Base-by-base conservation (phyloP, 2,113 vertebrate genomes). In the Elgaria multicarinata region DNA sequence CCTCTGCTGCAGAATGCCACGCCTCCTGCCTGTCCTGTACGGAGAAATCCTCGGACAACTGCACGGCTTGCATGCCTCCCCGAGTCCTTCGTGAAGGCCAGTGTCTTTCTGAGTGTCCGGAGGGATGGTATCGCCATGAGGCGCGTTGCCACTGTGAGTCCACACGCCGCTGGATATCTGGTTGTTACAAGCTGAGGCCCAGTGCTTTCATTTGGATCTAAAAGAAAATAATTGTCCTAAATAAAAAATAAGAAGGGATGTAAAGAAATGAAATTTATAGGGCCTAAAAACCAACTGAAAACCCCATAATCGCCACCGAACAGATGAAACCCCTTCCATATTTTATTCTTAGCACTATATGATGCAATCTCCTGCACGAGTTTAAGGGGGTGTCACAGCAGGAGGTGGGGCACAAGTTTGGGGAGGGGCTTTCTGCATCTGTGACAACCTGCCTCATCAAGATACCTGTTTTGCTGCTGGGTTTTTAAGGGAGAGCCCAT, bases 51-150 rank as follows among this genome's bases (percentile, higher is more conserved):
- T 7, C 88, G 0, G 58, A 84, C n/a, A 84, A 89, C 26, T 89
- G 88, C 44, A 85, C 88, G 2, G 74, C 74, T 2, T 89, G 88
- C 6, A 1, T 16, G 0, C 6, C 62, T 33, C 64, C 82, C 44
- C 72, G 20, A 69, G 46, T 76, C 24, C 64, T 89, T 42, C 4
- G 55, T 6, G 58, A n/a, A 53, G 74, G 44, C 74, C 72, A 42
- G n/a, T 89, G 88, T 6, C 24, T 33, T 46, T 14, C 72, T 22
- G 62, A 67, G 16, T 89, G 88, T 42, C 88, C 81, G 5, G 82
- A 55, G 44, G 88, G 88, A 67, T 85, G 74, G 81, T 84, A 78
- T 78, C 33, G 24, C 16, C 82, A 39, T n/a, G 88, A 67, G 46
- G 46, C 24, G 2, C 81, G 4, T 14, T 89, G 88, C 81, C 55